These are phyloP conservation scores for Marmota monax DNA, from an alignment of 2,113 vertebrate genomes.

Conservation along the genomic window DNA sequence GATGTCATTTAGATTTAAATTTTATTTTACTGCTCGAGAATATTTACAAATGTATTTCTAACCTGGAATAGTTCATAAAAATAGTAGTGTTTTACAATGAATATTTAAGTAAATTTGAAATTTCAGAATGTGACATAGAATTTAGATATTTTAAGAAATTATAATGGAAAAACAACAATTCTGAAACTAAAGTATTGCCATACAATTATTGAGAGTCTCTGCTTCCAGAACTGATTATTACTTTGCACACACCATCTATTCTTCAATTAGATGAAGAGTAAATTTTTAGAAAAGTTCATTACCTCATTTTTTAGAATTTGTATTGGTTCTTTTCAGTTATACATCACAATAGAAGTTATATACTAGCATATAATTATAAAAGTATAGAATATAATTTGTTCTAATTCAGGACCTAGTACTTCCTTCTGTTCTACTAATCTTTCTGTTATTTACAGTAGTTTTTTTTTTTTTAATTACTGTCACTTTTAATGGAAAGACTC, in stretches of 20 bases:
- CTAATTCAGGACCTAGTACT: too few species aligned
- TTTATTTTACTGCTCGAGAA: not conserved
- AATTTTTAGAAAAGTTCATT: too few species aligned
- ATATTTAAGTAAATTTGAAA: not conserved
- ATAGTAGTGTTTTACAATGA: not conserved
- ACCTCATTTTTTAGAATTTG: too few species aligned
- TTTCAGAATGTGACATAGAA: not conserved
- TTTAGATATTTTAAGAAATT: not conserved
- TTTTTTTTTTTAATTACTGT: too few species aligned
- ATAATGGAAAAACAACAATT: not conserved
- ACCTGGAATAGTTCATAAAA: not conserved
- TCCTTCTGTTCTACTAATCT: too few species aligned
- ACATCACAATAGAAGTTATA: too few species aligned
- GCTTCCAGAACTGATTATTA: not conserved
- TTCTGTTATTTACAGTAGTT: not conserved
- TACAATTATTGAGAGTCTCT: not conserved
- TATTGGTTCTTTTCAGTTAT: too few species aligned
- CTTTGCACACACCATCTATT: not conserved
- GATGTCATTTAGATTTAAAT: not conserved
- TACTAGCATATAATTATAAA: too few species aligned
- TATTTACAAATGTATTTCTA: not conserved
- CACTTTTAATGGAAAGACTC: too few species aligned
- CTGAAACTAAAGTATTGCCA: not conserved
- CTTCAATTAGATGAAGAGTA: not conserved
- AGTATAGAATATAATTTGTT: too few species aligned